phyloP scores from a whole-genome alignment of 2,888 invertebrate species.

The Sarcophaga carnaria region DNA sequence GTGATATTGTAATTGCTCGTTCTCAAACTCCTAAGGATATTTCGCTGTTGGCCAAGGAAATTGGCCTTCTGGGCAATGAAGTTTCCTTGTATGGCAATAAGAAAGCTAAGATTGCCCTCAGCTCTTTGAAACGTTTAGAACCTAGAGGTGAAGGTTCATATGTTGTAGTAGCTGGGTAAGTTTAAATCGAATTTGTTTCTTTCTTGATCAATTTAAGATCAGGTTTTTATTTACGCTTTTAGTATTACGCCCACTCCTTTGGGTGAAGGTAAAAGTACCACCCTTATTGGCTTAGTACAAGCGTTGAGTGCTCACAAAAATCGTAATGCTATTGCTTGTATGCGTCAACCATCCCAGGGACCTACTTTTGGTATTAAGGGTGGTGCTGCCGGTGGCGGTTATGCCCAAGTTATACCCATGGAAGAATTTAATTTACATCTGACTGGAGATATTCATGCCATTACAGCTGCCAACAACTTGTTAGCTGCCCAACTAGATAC shows the following conservation, averaged over 20 bases:
- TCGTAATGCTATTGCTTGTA: constrained; percentile 94
- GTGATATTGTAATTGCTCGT: constrained; percentile 95
- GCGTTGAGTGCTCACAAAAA: constrained; percentile 93
- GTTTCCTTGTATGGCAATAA: constrained; percentile 95
- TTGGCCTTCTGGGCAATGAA: constrained; percentile 91
- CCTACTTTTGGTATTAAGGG: constrained; percentile 98
- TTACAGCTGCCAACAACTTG: constrained; percentile 98
- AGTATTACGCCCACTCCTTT: constrained; percentile 99
- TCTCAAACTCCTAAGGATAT: constrained; percentile 94
- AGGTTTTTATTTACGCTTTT: neutral
- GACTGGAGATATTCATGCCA: constrained; percentile 99
- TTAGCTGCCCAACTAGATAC: constrained; percentile 99
- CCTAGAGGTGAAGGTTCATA: constrained; percentile 91
- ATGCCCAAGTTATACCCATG: constrained; percentile 98
- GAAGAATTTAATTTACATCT: constrained; percentile 99
- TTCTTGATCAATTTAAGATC: neutral
- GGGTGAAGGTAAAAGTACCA: constrained; percentile 99
- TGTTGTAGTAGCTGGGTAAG: constrained; percentile 96
- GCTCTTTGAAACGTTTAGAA: constrained; percentile 89
- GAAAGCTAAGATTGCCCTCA: constrained; percentile 96
- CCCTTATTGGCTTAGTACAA: constrained; percentile 95
- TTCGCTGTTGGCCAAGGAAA: constrained; percentile 88
- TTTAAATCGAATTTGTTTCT: constrained; percentile 50
- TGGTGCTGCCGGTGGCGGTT: constrained; percentile 99
- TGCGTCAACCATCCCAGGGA: constrained; percentile 98